Base-by-base conservation (phyloP, 1,140 invertebrate species). In the Apis cerana region DNA sequence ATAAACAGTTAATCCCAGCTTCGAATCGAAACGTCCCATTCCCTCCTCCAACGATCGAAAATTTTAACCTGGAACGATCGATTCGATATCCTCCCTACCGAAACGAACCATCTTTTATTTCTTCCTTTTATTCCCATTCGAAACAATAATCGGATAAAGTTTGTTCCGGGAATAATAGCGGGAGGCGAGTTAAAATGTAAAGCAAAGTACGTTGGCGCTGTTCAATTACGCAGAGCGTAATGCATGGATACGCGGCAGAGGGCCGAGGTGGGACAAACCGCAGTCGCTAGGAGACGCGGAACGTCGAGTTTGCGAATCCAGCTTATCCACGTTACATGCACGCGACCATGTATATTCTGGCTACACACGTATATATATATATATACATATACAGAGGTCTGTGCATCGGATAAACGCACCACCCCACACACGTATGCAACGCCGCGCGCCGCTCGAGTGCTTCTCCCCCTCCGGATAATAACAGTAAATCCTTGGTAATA, bases 401-500 rank as follows among this genome's bases (percentile, higher is more conserved):
- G 71, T 78, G 52, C 80, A 85, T 88, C 86, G 86, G 85, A 88
- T 88, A 87, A 84, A 86, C 82, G 87, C 58, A 21, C 33, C 84
- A 88, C 86, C 88, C 86, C 82, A 74, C 88, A 84, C 82, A 76
- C 84, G 78, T 74, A 86, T 88, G 87, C 90, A 90, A 82, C 90
- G 89, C 33, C 33, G 33, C 33, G 33, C 33, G 33, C 33, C 33
- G 75, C 80, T 89, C 58, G 80, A 89, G 84, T 87, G 89, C 87
- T 81, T 82, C 85, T 87, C 79, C 87, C 91, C 92, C 91, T 91
- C 87, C 85, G 86, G 92, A 91, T 92, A 93, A 93, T 94, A 94
- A 94, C 93, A 93, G 92, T 93, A 93, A 94, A 93, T 94, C 89
- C 91, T 90, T 76, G 86, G 91, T 89, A 91, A 93, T 93, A 93